These are phyloP conservation scores for Hipposideros larvatus DNA, from an alignment of 2,797 vertebrate genomes.

Conservation along the genomic window DNA sequence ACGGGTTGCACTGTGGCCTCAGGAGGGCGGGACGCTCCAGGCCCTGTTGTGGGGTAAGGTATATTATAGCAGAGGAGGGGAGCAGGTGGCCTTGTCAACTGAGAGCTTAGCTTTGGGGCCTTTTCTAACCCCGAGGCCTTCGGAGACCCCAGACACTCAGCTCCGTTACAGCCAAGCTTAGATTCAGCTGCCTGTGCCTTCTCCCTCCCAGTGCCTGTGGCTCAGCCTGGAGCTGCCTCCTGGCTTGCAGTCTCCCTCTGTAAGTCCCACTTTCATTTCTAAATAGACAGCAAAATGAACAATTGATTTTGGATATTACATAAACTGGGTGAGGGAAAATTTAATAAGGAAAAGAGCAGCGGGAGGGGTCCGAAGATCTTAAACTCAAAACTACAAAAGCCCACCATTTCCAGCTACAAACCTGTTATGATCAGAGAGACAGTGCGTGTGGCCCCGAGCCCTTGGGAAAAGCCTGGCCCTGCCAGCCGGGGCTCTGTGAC, in stretches of 20 bases:
- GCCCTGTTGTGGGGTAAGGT: background rate
- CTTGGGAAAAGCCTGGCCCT: background rate
- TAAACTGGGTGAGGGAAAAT: constrained; percentile 63
- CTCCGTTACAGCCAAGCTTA: constrained; percentile 49
- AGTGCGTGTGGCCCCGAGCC: constrained; percentile 16
- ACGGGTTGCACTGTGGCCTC: background rate
- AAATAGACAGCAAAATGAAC: constrained; percentile 85
- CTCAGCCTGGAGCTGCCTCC: constrained; percentile 80
- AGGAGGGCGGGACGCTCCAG: background rate
- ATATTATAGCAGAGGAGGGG: background rate
- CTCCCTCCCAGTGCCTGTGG: constrained; percentile 62
- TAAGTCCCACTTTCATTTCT: constrained; percentile 84
- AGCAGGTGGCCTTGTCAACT: background rate
- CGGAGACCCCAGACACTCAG: background rate
- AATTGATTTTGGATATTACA: constrained; percentile 82
- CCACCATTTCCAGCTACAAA: background rate
- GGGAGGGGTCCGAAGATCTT: constrained; percentile 74
- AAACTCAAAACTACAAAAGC: constrained; percentile 68
- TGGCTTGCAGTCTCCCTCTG: constrained; percentile 81
- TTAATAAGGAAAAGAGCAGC: constrained; percentile 71
- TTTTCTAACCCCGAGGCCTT: background rate
- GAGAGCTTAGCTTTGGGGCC: background rate
- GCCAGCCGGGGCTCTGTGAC: background rate
- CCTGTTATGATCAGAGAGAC: constrained; percentile 30
- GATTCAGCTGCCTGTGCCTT: constrained; percentile 62